Conservation (phyloP, 2,113 vertebrate genomes). For the Eira barbara region DNA sequence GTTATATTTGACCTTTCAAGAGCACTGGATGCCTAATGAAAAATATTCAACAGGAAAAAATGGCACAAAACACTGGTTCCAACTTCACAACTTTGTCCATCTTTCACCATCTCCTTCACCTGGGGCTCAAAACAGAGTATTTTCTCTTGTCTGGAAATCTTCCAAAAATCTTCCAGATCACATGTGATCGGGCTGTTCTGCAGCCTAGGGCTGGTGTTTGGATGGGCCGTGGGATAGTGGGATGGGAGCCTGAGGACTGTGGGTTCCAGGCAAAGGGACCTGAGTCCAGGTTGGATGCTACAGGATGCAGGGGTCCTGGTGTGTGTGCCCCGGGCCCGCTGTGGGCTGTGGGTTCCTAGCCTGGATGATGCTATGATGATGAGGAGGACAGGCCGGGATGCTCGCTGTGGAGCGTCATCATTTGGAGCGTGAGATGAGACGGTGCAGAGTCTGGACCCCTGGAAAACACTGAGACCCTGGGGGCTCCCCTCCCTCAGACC, state of each 20-base stretch:
- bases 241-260: neutral
- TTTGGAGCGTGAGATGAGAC: neutral
- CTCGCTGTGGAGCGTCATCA: fast-evolving
- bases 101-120: neutral
- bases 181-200: fast-evolving
- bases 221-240: neutral
- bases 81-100: neutral
- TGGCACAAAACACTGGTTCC: neutral
- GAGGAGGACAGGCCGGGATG: neutral
- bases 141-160: neutral
- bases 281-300: fast-evolving
- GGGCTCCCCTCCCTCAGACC: fast-evolving
- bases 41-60: neutral
- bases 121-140: neutral
- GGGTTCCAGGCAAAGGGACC: neutral
- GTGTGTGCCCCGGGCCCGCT: fast-evolving
- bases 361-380: too few species aligned
- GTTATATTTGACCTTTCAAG: conserved; percentile 73
- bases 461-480: fast-evolving
- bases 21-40: conserved; percentile 28
- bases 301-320: fast-evolving
- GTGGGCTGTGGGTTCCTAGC: fast-evolving
- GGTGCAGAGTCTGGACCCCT: fast-evolving
- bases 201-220: too few species aligned
- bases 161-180: neutral